phyloP scores from a whole-genome alignment of 2,113 vertebrate species.

The Rynchops niger region DNA sequence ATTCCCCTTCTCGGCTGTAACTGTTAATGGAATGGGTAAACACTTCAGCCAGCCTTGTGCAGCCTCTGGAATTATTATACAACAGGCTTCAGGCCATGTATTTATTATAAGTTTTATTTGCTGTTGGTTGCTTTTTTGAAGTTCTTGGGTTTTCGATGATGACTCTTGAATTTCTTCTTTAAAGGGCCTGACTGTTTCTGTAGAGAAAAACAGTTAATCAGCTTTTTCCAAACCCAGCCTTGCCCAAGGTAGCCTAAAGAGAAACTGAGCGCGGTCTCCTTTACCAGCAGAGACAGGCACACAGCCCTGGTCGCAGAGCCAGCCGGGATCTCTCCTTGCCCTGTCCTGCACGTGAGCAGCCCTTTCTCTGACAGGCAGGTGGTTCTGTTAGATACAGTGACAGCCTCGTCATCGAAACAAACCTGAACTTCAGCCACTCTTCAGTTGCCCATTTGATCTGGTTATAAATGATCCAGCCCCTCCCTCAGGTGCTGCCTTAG shows the following conservation, averaged over 20 bases:
- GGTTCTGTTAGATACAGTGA: neutral
- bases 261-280: neutral
- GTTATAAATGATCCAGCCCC: neutral
- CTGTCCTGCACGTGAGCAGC: neutral
- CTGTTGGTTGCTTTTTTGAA: neutral
- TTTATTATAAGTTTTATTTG: slow-evolving; percentile 14
- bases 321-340: neutral
- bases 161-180: slow-evolving; percentile 67
- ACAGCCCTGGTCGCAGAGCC: accelerated
- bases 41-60: neutral
- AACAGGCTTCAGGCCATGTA: neutral
- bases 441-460: accelerated
- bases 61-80: neutral
- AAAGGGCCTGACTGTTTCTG: slow-evolving; percentile 60
- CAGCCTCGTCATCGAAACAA: neutral
- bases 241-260: neutral
- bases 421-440: neutral
- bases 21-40: neutral
- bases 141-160: slow-evolving; percentile 31
- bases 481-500: neutral
- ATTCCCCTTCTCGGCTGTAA: neutral
- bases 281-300: neutral
- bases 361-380: neutral
- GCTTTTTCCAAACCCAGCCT: neutral
- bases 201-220: neutral